These are phyloP conservation scores for Andrena dorsata DNA, from an alignment of 2,888 invertebrate genomes.

Conservation along the genomic window DNA sequence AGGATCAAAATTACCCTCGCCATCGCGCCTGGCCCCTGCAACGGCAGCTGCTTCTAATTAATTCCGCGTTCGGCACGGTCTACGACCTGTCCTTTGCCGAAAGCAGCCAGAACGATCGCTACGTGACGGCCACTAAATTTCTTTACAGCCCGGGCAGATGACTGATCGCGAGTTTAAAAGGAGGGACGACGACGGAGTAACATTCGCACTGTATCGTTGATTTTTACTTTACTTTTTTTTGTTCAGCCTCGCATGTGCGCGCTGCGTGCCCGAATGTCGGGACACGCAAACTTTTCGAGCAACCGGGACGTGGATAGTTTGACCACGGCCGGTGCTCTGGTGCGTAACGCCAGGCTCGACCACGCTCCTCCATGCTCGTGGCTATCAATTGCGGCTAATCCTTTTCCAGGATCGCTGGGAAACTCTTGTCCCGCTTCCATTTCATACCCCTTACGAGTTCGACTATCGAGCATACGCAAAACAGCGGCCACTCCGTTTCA, in stretches of 20 bases:
- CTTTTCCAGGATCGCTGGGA: constrained; percentile 70
- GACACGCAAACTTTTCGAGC: constrained; percentile 19
- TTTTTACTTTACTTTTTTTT: constrained; percentile 8
- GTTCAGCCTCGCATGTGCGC: background rate
- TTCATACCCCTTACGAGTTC: background rate
- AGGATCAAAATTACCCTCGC: constrained; percentile 82
- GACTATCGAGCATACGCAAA: background rate
- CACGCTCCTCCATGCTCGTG: constrained; percentile 65
- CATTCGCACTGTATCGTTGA: background rate
- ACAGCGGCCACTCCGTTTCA: background rate
- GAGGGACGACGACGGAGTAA: background rate
- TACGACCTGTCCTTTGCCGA: constrained; percentile 31
- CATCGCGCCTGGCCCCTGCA: constrained; percentile 68
- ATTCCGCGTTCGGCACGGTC: constrained; percentile 76
- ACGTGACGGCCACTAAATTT: constrained; percentile 17
- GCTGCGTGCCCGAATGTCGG: background rate
- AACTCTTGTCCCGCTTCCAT: constrained; percentile 68
- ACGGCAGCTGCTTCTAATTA: constrained; percentile 82
- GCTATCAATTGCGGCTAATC: constrained; percentile 79
- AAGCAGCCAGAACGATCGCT: constrained; percentile 1
- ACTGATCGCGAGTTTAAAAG: background rate
- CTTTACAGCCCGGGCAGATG: background rate
- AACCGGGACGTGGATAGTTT: constrained; percentile 37
- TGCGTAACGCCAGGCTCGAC: constrained; percentile 63
- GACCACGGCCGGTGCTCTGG: constrained; percentile 35